Percentiles rank a stretch among this genome's conserved stretches.
Conservation (phyloP, 2,888 invertebrate species). For the Oxycera nigricornis region DNA sequence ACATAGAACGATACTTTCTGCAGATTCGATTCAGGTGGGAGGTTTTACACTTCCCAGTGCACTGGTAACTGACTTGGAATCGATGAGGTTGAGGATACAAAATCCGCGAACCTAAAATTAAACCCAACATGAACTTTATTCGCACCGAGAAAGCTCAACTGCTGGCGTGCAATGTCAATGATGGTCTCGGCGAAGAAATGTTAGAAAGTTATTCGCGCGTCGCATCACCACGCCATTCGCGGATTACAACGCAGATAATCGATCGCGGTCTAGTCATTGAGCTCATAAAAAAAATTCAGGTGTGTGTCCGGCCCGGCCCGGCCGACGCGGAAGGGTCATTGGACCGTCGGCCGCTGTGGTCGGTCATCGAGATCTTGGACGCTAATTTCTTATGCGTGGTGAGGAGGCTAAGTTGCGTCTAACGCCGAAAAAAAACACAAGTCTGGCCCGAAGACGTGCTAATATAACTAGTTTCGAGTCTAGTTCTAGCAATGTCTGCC, state of each 20-base stretch:
- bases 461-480: constrained; percentile 28
- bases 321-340: constrained; percentile 18
- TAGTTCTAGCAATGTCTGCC: constrained; percentile 21
- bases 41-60: too few species aligned
- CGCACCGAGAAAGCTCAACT: not conserved
- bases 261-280: constrained; percentile 34
- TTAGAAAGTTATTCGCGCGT: constrained; percentile 24
- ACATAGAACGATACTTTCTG: too few species aligned
- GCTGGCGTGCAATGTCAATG: not conserved
- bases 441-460: constrained; percentile 7
- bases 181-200: not conserved
- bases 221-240: constrained; percentile 4
- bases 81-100: too few species aligned
- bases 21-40: too few species aligned
- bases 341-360: constrained; percentile 10
- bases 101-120: not conserved
- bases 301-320: constrained; percentile 16
- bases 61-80: too few species aligned
- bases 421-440: constrained; percentile 12
- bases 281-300: constrained; percentile 32
- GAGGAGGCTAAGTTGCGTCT: constrained; percentile 1
- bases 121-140: not conserved
- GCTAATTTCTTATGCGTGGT: constrained; percentile 28
- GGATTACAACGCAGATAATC: constrained; percentile 16
- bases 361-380: not conserved